These are phyloP conservation scores for Vimba vimba DNA, from an alignment of 2,113 vertebrate genomes.

Conservation along the genomic window DNA sequence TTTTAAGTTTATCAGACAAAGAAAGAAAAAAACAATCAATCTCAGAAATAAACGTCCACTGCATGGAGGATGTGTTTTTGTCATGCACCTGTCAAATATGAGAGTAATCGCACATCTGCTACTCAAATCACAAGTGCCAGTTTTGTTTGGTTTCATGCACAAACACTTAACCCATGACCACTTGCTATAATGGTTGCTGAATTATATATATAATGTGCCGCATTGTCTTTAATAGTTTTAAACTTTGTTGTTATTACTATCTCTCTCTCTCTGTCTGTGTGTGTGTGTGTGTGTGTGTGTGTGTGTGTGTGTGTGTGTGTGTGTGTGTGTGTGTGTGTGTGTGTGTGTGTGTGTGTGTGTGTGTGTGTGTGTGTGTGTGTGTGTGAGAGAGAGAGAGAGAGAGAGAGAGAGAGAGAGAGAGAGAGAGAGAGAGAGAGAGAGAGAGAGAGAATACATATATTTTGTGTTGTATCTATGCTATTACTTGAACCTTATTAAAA, in stretches of 20 bases:
- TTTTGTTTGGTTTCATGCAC: constrained; percentile 41
- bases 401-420: no score
- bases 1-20: not conserved
- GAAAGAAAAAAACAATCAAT: constrained; percentile 2
- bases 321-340: no score
- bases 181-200: constrained; percentile 3
- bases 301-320: no score
- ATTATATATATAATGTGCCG: not conserved
- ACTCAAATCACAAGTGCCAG: constrained; percentile 35
- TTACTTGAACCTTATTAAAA: not conserved
- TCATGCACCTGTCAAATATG: constrained; percentile 13
- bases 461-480: not conserved
- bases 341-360: no score
- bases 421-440: no score
- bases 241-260: no score
- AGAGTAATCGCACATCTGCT: constrained; percentile 34
- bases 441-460: no score
- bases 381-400: no score
- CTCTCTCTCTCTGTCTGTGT: no score
- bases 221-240: no score
- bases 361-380: no score
- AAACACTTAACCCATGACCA: constrained; percentile 41
- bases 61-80: constrained; percentile 1
- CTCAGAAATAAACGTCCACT: constrained; percentile 42
- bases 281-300: no score